These are phyloP conservation scores for Dryobota labecula DNA, from an alignment of 2,888 invertebrate species.

Conservation along the genomic window DNA sequence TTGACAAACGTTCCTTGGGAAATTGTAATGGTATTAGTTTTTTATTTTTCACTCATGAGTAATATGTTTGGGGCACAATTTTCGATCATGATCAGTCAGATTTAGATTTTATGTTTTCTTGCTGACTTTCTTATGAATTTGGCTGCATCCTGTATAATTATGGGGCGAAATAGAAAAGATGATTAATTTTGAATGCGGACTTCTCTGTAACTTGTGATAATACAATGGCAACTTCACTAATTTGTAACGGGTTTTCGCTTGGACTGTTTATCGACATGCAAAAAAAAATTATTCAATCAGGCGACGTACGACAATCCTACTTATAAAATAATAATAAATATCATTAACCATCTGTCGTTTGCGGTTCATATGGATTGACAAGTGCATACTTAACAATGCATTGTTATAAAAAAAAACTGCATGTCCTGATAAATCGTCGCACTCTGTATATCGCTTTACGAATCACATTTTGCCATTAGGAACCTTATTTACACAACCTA, in stretches of 20 bases:
- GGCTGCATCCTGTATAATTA: not conserved
- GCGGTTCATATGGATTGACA: slow-evolving; percentile 3
- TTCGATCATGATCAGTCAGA: not conserved
- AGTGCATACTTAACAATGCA: slow-evolving; percentile 19
- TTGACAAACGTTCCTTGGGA: not conserved
- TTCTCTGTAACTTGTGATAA: not conserved
- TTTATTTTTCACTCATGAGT: not conserved
- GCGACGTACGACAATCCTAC: slow-evolving; percentile 1
- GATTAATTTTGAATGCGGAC: not conserved
- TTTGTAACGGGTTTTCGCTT: slow-evolving; percentile 11
- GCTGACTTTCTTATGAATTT: not conserved
- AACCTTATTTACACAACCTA: not conserved
- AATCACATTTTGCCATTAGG: slow-evolving; percentile 4
- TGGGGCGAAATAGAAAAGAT: not conserved
- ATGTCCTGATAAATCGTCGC: slow-evolving; percentile 10
- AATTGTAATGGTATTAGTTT: not conserved
- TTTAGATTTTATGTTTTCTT: too few species aligned
- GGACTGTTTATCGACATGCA: not conserved
- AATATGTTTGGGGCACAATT: too few species aligned
- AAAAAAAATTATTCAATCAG: slow-evolving; percentile 9
- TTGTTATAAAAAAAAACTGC: slow-evolving; percentile 51
- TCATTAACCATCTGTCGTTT: slow-evolving; percentile 31
- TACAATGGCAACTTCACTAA: not conserved
- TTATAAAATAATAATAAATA: slow-evolving; percentile 14
- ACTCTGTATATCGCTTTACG: slow-evolving; percentile 29